These are phyloP conservation scores for Enteromius paludinosus DNA, from an alignment of 2,797 vertebrate species.

Conservation along the genomic window DNA sequence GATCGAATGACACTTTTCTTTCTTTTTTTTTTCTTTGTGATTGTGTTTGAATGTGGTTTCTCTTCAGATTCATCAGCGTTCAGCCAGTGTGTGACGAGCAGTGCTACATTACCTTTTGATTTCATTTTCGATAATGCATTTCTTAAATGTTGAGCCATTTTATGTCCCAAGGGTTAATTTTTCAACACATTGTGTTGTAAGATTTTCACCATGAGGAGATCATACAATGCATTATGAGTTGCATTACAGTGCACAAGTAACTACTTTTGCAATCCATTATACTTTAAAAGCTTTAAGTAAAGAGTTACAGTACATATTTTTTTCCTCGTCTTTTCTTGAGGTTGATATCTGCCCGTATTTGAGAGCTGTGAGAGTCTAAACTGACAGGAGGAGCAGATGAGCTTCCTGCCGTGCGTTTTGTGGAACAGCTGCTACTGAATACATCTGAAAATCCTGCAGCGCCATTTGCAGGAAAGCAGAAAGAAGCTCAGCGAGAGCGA, in stretches of 20 bases:
- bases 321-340: not conserved
- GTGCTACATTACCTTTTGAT: not conserved
- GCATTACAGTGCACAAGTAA: not conserved
- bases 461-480: slow-evolving; percentile 28
- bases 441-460: slow-evolving; percentile 34
- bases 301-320: not conserved
- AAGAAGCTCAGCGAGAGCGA: slow-evolving; percentile 22
- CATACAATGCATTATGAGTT: not conserved
- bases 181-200: not conserved
- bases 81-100: no score
- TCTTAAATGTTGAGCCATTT: not conserved
- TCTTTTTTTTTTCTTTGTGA: not conserved
- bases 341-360: not conserved
- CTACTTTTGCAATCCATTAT: not conserved
- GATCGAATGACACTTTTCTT: not conserved
- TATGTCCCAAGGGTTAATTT: not conserved
- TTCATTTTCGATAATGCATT: not conserved
- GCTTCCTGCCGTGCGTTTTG: slow-evolving; percentile 19
- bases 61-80: not conserved
- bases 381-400: slow-evolving; percentile 14
- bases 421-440: slow-evolving; percentile 34
- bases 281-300: not conserved
- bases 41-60: not conserved
- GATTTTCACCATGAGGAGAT: not conserved
- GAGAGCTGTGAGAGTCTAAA: slow-evolving; percentile 2